A percentile compares a stretch with the other conserved stretches of the same genome.
These are phyloP conservation scores for Corythaixoides concolor DNA, from an alignment of 2,113 vertebrate species.

Conservation along the genomic window DNA sequence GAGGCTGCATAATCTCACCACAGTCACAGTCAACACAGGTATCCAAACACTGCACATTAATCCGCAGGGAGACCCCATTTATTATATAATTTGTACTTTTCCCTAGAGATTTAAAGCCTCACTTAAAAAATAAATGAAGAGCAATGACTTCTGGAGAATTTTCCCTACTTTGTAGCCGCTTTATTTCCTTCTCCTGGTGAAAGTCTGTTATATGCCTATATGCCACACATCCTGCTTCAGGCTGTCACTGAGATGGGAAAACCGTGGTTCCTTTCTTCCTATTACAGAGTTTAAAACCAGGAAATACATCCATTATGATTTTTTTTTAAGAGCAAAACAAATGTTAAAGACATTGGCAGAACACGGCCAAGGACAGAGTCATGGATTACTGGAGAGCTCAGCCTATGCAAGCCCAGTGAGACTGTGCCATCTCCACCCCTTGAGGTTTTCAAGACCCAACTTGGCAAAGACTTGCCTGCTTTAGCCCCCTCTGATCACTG, in stretches of 20 bases:
- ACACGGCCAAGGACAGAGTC: no score
- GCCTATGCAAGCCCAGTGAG: no score
- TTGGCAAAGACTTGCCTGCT: no score
- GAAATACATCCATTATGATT: constrained; percentile 23
- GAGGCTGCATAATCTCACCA: neutral
- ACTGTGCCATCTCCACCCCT: no score
- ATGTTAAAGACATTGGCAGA: constrained; percentile 8
- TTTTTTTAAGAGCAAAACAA: constrained; percentile 18
- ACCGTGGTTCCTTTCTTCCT: constrained; percentile 37
- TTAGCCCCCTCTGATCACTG: neutral
- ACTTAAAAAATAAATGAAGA: neutral
- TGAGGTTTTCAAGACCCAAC: no score
- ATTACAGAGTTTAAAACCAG: constrained; percentile 19
- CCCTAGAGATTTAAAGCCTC: neutral
- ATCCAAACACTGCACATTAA: neutral
- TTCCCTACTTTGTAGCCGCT: neutral
- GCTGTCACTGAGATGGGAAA: neutral
- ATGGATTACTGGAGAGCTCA: no score
- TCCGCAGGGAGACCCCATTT: neutral
- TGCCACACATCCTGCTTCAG: constrained; percentile 24
- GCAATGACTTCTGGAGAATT: neutral
- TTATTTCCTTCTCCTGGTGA: constrained; percentile 15
- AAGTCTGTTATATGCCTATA: neutral
- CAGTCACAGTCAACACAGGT: neutral
- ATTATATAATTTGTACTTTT: neutral